A percentile compares a stretch with the other conserved stretches of the same genome.
Conservation (phyloP, 2,113 vertebrate species). For the Mesitornis unicolor region DNA sequence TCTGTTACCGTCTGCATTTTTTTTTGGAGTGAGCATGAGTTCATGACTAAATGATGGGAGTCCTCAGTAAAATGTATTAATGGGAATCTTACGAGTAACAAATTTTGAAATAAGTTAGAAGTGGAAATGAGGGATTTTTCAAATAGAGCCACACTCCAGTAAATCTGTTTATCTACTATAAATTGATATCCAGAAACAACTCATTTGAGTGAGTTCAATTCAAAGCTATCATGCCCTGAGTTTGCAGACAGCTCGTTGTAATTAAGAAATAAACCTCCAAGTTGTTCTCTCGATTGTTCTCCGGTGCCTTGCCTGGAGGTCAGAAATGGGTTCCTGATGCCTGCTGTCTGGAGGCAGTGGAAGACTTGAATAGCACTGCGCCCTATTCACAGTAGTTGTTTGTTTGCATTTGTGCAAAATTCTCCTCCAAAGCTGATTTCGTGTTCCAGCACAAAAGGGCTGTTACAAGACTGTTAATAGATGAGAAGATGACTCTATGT, state of each 20-base stretch:
- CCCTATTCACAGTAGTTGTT: slow-evolving; percentile 30
- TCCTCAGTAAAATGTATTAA: not conserved
- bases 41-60: not conserved
- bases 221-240: not conserved
- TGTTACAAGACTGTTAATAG: slow-evolving; percentile 45
- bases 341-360: not conserved
- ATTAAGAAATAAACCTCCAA: slow-evolving; percentile 37
- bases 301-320: not conserved
- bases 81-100: not conserved
- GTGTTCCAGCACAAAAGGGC: not conserved
- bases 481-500: not conserved
- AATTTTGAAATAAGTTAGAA: not conserved
- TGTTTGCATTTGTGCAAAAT: slow-evolving; percentile 51
- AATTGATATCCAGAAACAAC: not conserved
- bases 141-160: not conserved
- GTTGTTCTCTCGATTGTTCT: not conserved
- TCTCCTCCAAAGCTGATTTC: slow-evolving; percentile 48
- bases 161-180: not conserved
- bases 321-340: not conserved
- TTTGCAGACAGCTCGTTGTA: not conserved
- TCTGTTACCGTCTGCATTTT: not conserved
- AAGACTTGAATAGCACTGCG: not conserved
- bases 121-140: not conserved
- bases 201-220: not conserved
- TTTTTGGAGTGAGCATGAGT: not conserved